Base-by-base conservation (phyloP, 1,140 invertebrate genomes). In the Venustaconcha ellipsiformis region DNA sequence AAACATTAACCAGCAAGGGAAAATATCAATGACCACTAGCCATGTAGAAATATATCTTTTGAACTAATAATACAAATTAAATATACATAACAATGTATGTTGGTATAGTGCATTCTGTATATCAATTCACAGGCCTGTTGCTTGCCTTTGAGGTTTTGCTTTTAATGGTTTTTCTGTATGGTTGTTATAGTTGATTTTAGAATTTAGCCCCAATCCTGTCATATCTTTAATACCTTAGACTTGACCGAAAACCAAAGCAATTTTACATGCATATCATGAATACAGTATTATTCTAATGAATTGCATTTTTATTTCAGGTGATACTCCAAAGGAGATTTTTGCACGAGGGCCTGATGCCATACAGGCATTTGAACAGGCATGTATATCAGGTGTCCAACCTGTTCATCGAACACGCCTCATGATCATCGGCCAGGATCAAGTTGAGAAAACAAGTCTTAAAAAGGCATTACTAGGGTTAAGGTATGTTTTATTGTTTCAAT, bases 321-420 rank as follows among this genome's bases (percentile, higher is more conserved):
- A 89, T 64, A 84, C 87, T 37, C 90, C 90, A 1, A 84, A 86
- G 69, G 90, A 91, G 74, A 90, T 91, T 37, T 72, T 87, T 30
- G 88, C 89, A 4, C 82, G 89, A 60, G 90, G 90, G 11, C 86
- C 86, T 14, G 86, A 89, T 62, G 90, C 90, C 12, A 81, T 90
- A 14, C 82, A 83, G 57, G 89, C 88, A 2, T 91, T 88, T 79
- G 88, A 90, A 23, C 78, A 83, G 74, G 87, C 89, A 1, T 89
- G 89, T 77, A 80, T 72, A 15, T 80, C 84, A 37, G 90, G 90
- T 14, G 88, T 86, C 57, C 83, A 82, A 72, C 80, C 89, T 13
- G 80, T 89, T 11, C 88, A 82, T 68, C 81, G 88, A 57, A 89
- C 89, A 20, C 78, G 89, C 26, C 82, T 91, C 0, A 89, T 90